Base-by-base conservation (phyloP, 2,888 invertebrate species). In the Terebella lapidaria region DNA sequence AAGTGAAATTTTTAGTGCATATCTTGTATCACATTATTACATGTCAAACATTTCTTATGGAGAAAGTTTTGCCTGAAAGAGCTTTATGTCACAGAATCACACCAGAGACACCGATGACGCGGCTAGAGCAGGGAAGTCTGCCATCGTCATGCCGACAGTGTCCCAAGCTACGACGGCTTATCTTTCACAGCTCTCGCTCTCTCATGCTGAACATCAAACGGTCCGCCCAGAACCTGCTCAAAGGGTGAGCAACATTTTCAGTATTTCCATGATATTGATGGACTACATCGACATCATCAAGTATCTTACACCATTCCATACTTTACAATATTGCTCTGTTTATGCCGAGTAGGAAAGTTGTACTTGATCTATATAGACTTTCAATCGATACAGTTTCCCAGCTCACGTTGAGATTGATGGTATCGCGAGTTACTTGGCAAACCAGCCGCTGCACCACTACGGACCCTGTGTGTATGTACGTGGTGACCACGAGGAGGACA, bases 361-460 rank as follows among this genome's bases (percentile, higher is more conserved):
- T n/a, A n/a, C n/a, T n/a, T n/a, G n/a, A n/a, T n/a, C n/a, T n/a
- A n/a, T n/a, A n/a, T n/a, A n/a, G n/a, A n/a, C n/a, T n/a, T n/a
- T n/a, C n/a, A n/a, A n/a, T n/a, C n/a, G n/a, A n/a, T n/a, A n/a
- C 35, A 51, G 52, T 18, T 42, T 35, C 45, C 42, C 58, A 5
- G 42, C 25, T 26, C 51, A 57, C 25, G 26, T 35, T 35, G 27
- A 30, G 42, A n/a, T 49, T 30, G 28, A 54, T 25, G 53, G 27
- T 22, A 15, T 45, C 47, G 46, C 47, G 28, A 55, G 25, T 47
- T 60, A 58, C n/a, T 56, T 75, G 53, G 71, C 72, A 2, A 66
- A 63, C 56, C 67, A 71, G 51, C 64, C 72, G 18, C 56, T 75
- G 30, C 67, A 72, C 52, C 72, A 72, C 54, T 76, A 73, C 65